Conservation (phyloP, 2,113 vertebrate genomes). For the Eurystomus gularis region DNA sequence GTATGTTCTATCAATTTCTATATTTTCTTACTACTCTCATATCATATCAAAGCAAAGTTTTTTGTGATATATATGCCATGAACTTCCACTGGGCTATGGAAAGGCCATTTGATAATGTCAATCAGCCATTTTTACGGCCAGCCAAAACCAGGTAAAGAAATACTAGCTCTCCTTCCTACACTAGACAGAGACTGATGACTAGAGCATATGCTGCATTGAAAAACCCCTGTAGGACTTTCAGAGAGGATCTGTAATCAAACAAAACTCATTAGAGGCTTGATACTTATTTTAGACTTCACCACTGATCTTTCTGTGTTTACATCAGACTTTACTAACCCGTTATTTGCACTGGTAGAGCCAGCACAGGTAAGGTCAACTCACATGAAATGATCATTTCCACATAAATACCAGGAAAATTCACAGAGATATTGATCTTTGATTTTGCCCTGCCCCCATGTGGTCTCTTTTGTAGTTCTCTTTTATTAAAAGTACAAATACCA, state of each 20-base stretch:
- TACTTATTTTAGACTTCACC: not conserved
- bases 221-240: not conserved
- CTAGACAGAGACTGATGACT: not conserved
- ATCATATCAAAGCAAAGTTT: not conserved
- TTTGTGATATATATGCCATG: not conserved
- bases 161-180: not conserved
- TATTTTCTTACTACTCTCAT: not conserved
- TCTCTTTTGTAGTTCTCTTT: not conserved
- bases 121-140: not conserved
- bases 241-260: not conserved
- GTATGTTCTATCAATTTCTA: not conserved
- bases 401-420: not conserved
- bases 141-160: not conserved
- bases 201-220: not conserved
- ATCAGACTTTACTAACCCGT: not conserved
- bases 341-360: not conserved
- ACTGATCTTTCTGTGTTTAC: not conserved
- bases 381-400: not conserved
- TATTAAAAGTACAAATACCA: not conserved
- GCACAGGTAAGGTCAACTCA: not conserved
- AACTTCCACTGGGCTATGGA: not conserved
- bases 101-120: not conserved
- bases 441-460: constrained; percentile 59
- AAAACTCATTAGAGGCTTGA: not conserved
- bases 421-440: constrained; percentile 15